Conservation (phyloP, 2,797 vertebrate genomes). For the Phalanger gymnotis region DNA sequence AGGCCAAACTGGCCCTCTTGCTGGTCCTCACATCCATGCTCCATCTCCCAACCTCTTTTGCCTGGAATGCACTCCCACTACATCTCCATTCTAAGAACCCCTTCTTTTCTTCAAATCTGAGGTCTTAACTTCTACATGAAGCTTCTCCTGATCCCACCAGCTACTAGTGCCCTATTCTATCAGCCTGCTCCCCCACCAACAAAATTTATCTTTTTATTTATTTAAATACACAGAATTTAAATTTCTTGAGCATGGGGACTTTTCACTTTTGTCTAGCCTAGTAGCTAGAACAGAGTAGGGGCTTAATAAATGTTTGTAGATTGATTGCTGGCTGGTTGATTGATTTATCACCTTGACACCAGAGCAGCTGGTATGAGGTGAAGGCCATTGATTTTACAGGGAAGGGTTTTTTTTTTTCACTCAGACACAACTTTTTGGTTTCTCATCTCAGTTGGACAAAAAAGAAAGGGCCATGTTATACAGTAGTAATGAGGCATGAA, state of each 20-base stretch:
- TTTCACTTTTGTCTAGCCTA: background rate
- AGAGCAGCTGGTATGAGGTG: background rate
- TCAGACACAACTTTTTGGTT: background rate
- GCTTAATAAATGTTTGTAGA: background rate
- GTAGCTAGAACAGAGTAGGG: background rate
- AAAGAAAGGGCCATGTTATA: background rate
- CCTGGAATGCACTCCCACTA: background rate
- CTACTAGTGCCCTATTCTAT: background rate
- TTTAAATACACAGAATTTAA: background rate
- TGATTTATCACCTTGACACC: background rate
- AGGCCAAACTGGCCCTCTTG: too few species aligned
- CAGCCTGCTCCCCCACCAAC: too few species aligned
- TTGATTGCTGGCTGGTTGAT: background rate
- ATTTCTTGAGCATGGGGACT: background rate
- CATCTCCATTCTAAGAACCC: background rate
- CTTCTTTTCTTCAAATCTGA: background rate
- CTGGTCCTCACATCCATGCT: too few species aligned
- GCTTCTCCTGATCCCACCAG: background rate
- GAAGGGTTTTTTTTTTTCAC: background rate
- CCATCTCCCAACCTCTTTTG: too few species aligned
- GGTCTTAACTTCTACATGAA: background rate
- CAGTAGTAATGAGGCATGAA: background rate
- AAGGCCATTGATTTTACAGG: background rate
- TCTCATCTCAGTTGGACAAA: background rate
- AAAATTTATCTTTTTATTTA: background rate